A percentile compares a stretch with the other conserved stretches of the same genome.
These are phyloP conservation scores for Myopa testacea DNA, from an alignment of 2,888 invertebrate genomes.

Conservation along the genomic window DNA sequence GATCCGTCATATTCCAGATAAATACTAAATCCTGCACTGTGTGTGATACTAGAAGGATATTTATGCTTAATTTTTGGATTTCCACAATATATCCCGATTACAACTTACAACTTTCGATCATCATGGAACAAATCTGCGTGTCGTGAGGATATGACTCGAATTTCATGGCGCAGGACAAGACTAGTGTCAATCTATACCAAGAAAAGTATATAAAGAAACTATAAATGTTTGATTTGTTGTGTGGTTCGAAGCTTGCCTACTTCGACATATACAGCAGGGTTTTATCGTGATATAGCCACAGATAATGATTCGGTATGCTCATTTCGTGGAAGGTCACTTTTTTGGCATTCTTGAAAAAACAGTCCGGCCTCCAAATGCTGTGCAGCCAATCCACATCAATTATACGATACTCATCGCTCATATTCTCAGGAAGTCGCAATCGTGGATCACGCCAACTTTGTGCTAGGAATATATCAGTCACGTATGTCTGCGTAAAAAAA, in stretches of 20 bases:
- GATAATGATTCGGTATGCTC: slow-evolving; percentile 93
- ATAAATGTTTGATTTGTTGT: background rate
- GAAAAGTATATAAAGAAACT: background rate
- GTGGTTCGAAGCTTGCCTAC: slow-evolving; percentile 70
- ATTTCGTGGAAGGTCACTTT: slow-evolving; percentile 94
- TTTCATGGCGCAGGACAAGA: slow-evolving; percentile 94
- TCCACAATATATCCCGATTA: background rate
- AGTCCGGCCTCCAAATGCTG: slow-evolving; percentile 92
- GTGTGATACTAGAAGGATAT: slow-evolving; percentile 81
- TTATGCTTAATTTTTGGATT: background rate
- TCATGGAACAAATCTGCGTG: slow-evolving; percentile 92
- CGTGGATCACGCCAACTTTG: slow-evolving; percentile 94
- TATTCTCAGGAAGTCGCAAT: slow-evolving; percentile 89
- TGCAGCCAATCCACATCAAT: slow-evolving; percentile 91
- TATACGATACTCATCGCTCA: slow-evolving; percentile 92
- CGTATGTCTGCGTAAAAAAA: slow-evolving; percentile 82
- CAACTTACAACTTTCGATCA: slow-evolving; percentile 92
- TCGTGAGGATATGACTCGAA: slow-evolving; percentile 94
- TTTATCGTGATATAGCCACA: slow-evolving; percentile 93
- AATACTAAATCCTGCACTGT: slow-evolving; percentile 94
- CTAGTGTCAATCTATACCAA: slow-evolving; percentile 80
- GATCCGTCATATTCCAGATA: slow-evolving; percentile 92
- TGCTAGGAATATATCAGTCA: slow-evolving; percentile 91
- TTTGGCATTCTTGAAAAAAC: slow-evolving; percentile 94
- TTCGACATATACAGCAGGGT: slow-evolving; percentile 93